A percentile compares a stretch with the other conserved stretches of the same genome.
Conservation (phyloP, 2,888 invertebrate species). For the Sphaeridia pumilis region DNA sequence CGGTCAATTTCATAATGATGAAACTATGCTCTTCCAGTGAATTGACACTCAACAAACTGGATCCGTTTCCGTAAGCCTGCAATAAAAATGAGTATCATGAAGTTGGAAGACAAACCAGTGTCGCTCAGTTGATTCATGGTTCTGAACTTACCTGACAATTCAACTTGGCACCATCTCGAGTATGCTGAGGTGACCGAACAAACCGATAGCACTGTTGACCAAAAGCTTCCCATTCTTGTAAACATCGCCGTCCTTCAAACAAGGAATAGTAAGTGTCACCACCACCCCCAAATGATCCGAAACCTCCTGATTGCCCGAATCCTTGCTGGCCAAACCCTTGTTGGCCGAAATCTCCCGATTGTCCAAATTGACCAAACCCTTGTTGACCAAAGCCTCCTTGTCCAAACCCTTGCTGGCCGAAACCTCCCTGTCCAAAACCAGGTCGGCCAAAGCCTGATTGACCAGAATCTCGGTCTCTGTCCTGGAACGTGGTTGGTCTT, state of each 20-base stretch:
- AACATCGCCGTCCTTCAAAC: constrained; percentile 49
- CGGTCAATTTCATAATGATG: constrained; percentile 64
- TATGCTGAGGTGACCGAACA: constrained; percentile 70
- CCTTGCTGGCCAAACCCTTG: too few species aligned
- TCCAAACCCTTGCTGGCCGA: too few species aligned
- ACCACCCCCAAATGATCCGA: too few species aligned
- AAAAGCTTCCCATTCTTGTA: constrained; percentile 73
- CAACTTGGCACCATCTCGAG: constrained; percentile 65
- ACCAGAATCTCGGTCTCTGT: too few species aligned
- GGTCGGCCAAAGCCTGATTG: too few species aligned
- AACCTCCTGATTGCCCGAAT: too few species aligned
- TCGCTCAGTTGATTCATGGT: background rate
- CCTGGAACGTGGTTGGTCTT: too few species aligned
- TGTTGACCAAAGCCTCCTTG: too few species aligned
- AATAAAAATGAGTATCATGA: background rate
- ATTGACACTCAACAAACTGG: constrained; percentile 68
- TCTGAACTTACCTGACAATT: constrained; percentile 52
- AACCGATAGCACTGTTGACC: constrained; percentile 78
- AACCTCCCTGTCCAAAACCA: too few species aligned
- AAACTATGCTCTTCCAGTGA: constrained; percentile 77
- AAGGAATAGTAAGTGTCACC: constrained; percentile 3
- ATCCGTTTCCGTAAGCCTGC: constrained; percentile 53
- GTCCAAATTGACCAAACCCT: too few species aligned
- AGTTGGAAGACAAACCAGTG: background rate
- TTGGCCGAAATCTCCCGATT: too few species aligned